Evolutionary conservation across 2,888 invertebrate species (phyloP), one percentile per base, ranked within the genome.

Genomic region (Cyclophora albipunctata): DNA sequence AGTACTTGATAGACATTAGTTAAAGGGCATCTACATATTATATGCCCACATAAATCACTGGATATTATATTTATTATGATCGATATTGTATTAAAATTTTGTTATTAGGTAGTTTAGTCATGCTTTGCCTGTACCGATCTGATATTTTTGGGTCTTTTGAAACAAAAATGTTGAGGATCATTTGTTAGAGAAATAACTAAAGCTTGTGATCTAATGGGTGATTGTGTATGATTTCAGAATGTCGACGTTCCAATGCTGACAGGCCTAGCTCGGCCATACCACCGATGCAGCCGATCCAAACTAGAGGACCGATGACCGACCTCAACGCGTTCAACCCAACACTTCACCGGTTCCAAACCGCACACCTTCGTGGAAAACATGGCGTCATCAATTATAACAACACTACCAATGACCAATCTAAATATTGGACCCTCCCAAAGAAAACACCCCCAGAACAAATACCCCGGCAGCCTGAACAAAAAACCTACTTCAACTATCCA

Each of bases 211-310:
- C 43, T 34, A 34, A 43, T 43, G 4, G 4, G 33, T 3, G 2
- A 37, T 43, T 20, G 7, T 42, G 7, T 42, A 43, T 55, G 52
- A 66, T 83, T 84, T 60, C 89, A 91, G 91, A 90, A 89, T 91
- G 90, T 91, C 91, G 91, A 91, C 91, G 88, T 91, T 91, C 91
- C 87, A 90, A 84, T 82, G 90, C 89, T 90, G 90, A 89, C 81
- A 85, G 78, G 67, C 80, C 81, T 68, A 73, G 75, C 67, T 70
- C 71, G 67, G 78, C 77, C 62, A 66, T 71, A 63, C 74, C 75
- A 57, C 20, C 20, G 20, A 20, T 20, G 20, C 20, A 20, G 61
- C 62, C 68, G 59, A 62, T 64, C 53, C 76, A 73, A 62, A 72
- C 73, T 45, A 73, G 69, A 57, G 68, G 70, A 55, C 71, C 74